These are phyloP conservation scores for Percopsis omiscomaycus DNA, from an alignment of 2,797 vertebrate genomes.

Conservation along the genomic window DNA sequence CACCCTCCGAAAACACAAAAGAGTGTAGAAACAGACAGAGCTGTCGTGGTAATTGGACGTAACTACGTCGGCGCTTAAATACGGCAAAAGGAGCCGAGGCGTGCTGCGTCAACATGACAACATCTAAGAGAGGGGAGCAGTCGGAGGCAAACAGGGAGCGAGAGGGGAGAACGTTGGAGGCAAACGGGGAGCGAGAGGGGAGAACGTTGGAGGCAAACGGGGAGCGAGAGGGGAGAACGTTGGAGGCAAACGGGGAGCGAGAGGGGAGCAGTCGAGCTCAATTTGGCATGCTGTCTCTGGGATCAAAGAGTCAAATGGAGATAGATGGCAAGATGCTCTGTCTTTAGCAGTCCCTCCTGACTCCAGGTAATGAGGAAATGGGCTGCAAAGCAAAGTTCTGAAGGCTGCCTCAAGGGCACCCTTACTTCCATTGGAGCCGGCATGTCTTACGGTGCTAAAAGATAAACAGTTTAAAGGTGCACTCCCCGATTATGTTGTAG, in stretches of 20 bases:
- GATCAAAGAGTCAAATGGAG: slow-evolving; percentile 32
- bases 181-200: not conserved
- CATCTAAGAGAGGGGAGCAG: slow-evolving; percentile 7
- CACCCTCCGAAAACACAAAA: not conserved
- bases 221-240: not conserved
- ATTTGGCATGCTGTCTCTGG: slow-evolving; percentile 8
- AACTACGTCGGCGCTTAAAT: not conserved
- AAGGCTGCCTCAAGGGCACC: slow-evolving; percentile 7
- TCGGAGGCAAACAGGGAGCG: no score
- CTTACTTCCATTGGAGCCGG: not conserved
- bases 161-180: not conserved
- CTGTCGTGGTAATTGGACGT: slow-evolving; percentile 19
- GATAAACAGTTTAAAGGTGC: no score
- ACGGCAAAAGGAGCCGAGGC: not conserved
- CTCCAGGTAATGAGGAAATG: slow-evolving; percentile 27
- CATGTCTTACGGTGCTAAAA: no score
- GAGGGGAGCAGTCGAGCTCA: slow-evolving; percentile 7
- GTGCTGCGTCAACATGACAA: not conserved
- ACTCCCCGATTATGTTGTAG: no score
- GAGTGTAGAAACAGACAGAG: slow-evolving; percentile 3
- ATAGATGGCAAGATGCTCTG: slow-evolving; percentile 15
- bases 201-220: not conserved
- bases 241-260: not conserved
- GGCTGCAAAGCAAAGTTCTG: slow-evolving; percentile 10
- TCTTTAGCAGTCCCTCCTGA: slow-evolving; percentile 18